phyloP scores from a whole-genome alignment of 2,797 vertebrate genomes.

The Carduelis carduelis region DNA sequence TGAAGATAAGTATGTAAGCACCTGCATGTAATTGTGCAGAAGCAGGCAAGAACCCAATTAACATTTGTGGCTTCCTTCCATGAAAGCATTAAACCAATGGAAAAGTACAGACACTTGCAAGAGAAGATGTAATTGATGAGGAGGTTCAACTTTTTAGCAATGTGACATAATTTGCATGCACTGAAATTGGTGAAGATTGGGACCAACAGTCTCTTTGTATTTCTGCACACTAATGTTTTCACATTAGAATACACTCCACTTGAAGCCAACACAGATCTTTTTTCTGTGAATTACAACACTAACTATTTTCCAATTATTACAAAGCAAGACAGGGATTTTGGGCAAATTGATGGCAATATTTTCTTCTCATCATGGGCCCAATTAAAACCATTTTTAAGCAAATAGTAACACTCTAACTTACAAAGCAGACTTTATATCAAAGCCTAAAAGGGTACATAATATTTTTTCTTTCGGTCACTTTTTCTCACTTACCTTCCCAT shows the following conservation, averaged over 20 bases:
- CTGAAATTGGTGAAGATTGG: neutral
- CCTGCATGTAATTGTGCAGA: neutral
- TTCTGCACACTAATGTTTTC: neutral
- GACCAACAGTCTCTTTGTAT: neutral
- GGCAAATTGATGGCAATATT: neutral
- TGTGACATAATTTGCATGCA: neutral
- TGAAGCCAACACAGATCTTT: neutral
- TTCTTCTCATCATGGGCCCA: neutral
- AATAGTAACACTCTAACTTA: neutral
- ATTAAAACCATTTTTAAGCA: neutral
- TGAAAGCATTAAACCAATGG: neutral
- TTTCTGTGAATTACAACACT: neutral
- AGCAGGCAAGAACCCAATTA: neutral
- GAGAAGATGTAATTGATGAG: neutral
- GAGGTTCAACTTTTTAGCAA: neutral
- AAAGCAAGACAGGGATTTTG: neutral
- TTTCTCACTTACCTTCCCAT: conserved; percentile 84
- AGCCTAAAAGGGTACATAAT: neutral
- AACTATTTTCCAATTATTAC: neutral
- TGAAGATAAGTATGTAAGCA: neutral
- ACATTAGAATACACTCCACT: neutral
- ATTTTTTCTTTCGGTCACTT: neutral
- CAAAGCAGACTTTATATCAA: neutral
- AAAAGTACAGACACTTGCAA: neutral
- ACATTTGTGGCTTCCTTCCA: neutral